Base-by-base conservation (phyloP, 2,797 vertebrate genomes). In the Myotis pilosus region DNA sequence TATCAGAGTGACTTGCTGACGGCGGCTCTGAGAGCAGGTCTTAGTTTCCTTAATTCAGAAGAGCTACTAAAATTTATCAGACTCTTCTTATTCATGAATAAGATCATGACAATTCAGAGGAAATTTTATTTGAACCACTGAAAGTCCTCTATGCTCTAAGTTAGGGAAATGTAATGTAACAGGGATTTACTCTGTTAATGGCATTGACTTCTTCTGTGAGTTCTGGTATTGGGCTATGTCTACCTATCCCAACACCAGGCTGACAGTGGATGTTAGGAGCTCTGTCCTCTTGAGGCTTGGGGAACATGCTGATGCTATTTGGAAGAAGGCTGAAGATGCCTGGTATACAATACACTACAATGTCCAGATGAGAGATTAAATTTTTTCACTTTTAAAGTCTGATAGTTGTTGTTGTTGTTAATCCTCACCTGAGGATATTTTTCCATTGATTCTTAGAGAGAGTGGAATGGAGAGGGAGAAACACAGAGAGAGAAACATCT, bases 31-130 rank as follows among this genome's bases (percentile, higher is more conserved):
- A 85, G 51, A 8, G 47, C 9, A 82, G 17, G 5, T 28, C 25
- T 89, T 76, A 38, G 47, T 92, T 84, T 87, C 28, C 33, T 74
- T 60, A 72, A 93, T 90, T 87, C 84, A 64, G 83, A 90, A 95
- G 91, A 57, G 71, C 44, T 80, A 36, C 79, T 53, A 28, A 87
- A 79, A 11, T 57, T 85, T 68, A 72, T 57, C 60, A 84, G 36
- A 72, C 30, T 89, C 68, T 81, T 74, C 41, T 71, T 71, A 78
- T 41, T 78, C 71, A 89, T 91, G 10, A 84, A 44, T 84, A 81
- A 64, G 22, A 94, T 78, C 22, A 10, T 89, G 47, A 75, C 28
- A 84, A 62, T 91, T 74, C 51, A 92, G 69, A 92, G 44, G 33
- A 36, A 79, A 66, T 87, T 95, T 91, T 89, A 64, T 85, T 89